Percentiles rank a stretch among this genome's conserved stretches.
These are phyloP conservation scores for Megalopta genalis DNA, from an alignment of 1,140 invertebrate genomes.

Conservation along the genomic window DNA sequence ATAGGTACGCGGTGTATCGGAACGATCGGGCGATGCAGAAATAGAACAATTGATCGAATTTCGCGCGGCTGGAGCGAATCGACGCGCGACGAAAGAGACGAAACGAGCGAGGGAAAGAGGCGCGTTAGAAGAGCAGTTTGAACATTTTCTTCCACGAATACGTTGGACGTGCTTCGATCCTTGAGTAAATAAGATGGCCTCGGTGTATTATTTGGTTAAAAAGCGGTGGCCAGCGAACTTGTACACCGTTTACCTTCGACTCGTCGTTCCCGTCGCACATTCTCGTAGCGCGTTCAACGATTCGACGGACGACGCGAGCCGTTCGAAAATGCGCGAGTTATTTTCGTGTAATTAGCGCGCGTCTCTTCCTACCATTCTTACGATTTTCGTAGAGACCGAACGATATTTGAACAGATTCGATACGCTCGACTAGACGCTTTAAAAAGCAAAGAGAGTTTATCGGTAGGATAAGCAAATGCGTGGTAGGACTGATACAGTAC, in stretches of 20 bases:
- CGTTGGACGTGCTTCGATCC: conserved; percentile 58
- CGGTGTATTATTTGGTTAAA: conserved; percentile 64
- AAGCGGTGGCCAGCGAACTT: conserved; percentile 45
- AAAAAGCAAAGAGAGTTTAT: conserved; percentile 36
- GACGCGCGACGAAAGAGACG: too few species aligned
- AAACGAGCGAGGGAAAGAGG: neutral
- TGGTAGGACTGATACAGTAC: conserved; percentile 37
- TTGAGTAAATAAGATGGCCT: conserved; percentile 61
- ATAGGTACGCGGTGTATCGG: too few species aligned
- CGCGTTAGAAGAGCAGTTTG: conserved; percentile 34
- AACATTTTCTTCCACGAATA: conserved; percentile 46
- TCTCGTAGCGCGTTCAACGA: neutral
- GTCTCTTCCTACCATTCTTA: too few species aligned
- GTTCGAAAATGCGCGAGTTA: too few species aligned
- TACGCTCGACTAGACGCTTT: neutral
- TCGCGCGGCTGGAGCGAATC: neutral
- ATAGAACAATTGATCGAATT: neutral
- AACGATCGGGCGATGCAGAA: too few species aligned
- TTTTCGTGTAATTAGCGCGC: too few species aligned
- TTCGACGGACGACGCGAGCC: too few species aligned
- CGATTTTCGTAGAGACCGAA: neutral
- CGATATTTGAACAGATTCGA: conserved; percentile 23
- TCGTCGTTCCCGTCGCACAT: conserved; percentile 24
- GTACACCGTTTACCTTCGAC: conserved; percentile 56
- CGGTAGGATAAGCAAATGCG: conserved; percentile 58